Base-by-base conservation (phyloP, 2,113 vertebrate genomes). In the Phylloscopus whistleri region DNA sequence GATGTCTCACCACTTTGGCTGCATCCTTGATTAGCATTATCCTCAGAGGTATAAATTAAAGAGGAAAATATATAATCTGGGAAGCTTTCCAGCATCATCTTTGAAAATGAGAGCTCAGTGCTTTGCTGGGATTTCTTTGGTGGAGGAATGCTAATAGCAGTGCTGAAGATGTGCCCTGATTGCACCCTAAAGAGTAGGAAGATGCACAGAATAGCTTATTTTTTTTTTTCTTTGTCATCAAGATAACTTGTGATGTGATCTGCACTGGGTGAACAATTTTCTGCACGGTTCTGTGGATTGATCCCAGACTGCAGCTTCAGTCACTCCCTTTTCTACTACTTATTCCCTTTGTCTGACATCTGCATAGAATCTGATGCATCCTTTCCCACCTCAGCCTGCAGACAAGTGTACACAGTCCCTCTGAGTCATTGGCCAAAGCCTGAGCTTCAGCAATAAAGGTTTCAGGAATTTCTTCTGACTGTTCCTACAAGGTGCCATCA, bases 41-140 rank as follows among this genome's bases (percentile, higher is more conserved):
- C 31, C 90, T 96, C 88, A 84, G 92, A 84, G 92, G 94, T 84
- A 93, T 92, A 96, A 94, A 95, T 96, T 96, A 96, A 91, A 89
- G 83, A 66, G 86, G 80, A 94, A 95, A 97, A 95, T 87, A 78
- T 30, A 92, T 93, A 96, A 96, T 90, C 93, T 91, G 88, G 92
- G 90, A 97, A 95, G 86, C 64, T 89, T 94, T 94, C 92, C 94
- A 95, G 84, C 86, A 84, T 92, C 92, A 51, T 93, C 83, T 78
- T 92, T 94, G 77, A 94, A 95, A 96, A 89, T 75, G 55, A 82
- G 92, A 89, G 90, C 93, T 92, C 84, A 33, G 4, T 58, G 74
- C 75, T 92, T 89, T 84, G 76, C 92, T 72, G 92, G 76, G 76
- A 43, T 82, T 83, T 81, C 86, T 92, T 90, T 78, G 88, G 85